Percentiles rank a stretch among this genome's conserved stretches.
Evolutionary conservation across 2,113 vertebrate genomes (phyloP).

Genomic region (Mormoops blainvillei): DNA sequence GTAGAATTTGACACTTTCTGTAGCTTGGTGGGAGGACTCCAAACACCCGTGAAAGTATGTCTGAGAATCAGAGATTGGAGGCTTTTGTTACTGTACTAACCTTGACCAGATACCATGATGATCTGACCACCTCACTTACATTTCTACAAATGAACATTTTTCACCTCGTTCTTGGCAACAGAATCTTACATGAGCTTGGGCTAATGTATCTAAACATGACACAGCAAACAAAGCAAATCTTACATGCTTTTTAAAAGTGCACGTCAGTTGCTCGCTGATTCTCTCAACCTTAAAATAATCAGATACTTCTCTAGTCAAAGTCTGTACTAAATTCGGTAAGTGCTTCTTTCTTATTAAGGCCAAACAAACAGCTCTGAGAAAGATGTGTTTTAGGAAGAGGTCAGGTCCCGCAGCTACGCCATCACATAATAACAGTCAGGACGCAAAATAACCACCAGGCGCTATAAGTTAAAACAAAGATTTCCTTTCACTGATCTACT

Average conservation of each 20-base stretch:
- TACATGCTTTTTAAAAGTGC: not conserved
- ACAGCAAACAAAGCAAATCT: not conserved
- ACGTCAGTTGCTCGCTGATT: not conserved
- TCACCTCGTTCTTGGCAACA: not conserved
- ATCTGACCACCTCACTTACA: not conserved
- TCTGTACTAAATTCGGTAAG: not conserved
- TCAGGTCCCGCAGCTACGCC: not conserved
- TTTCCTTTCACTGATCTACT: not conserved
- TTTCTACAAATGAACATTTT: not conserved
- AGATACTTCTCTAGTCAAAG: not conserved
- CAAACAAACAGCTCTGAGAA: not conserved
- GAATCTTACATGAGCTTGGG: not conserved
- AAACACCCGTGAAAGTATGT: not conserved
- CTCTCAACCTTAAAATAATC: not conserved
- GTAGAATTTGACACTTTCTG: not conserved
- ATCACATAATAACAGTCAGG: not conserved
- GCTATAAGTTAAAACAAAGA: not conserved
- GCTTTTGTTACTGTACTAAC: not conserved
- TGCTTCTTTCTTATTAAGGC: not conserved
- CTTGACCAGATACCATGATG: not conserved
- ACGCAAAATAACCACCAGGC: not conserved
- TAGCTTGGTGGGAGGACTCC: not conserved
- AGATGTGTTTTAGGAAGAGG: not conserved
- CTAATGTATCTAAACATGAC: not conserved
- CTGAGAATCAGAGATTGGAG: not conserved